Evolutionary conservation across 2,113 vertebrate genomes (phyloP), one percentile per base, ranked within the genome.

Genomic region (Platysteira castanea): DNA sequence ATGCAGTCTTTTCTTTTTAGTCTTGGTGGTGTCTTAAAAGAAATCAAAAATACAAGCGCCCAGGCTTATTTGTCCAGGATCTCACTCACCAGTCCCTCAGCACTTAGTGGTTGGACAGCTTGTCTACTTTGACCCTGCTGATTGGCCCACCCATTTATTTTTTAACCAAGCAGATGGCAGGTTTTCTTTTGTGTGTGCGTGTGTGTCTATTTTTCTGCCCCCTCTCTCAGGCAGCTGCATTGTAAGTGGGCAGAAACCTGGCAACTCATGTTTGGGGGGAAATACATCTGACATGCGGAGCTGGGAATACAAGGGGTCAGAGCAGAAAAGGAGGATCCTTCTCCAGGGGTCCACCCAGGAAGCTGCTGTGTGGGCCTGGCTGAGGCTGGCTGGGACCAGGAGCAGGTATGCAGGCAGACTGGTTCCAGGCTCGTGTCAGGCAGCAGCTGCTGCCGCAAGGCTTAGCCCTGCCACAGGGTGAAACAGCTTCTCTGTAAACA

Each of bases 381-480:
- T 37, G 64, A 63, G 42, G 73, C 84, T 64, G 5, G 76, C 56
- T 0, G 7, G 75, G 35, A 60, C 12, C 49, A 31, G 73, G 4
- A 50, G 56, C 64, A 89, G 93, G 86, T 74, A 95, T 95, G 94
- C 47, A 39, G 95, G 76, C 91, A 52, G 80, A 88, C 95, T 54
- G 87, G 93, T 95, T 95, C 57, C 44, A 31, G 70, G 39, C 44
- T 92, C 0, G 0, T 28, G 37, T 75, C n/a, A 46, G 67, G 91
- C 35, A 61, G 53, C 47, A 57, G 86, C 59, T 50, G 59, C 50
- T 0, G 3, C 76, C 0, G 0, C 0, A 0, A 46, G 71, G 87
- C 79, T 92, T 0, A 4, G 77, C 39, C 35, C 41, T 70, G 67
- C 86, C 2, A 3, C 63, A 61, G 74, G 47, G 39, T 3, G 3